Percentiles rank a stretch among this genome's conserved stretches.
Evolutionary conservation across 2,888 invertebrate genomes (phyloP).

Genomic region (Melanostoma mellinum): DNA sequence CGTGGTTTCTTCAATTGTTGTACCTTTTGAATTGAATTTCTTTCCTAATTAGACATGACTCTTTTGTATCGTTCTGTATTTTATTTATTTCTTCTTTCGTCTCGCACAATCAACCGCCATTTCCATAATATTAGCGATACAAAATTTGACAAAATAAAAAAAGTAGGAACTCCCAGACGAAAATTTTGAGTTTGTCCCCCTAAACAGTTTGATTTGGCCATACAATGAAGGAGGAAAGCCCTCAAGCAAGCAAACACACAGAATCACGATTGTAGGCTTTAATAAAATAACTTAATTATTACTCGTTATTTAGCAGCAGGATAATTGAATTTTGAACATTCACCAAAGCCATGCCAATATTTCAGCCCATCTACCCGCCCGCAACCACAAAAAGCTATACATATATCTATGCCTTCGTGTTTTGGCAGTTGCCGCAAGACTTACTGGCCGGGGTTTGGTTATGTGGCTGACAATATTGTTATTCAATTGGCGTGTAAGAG

Average conservation of each 20-base stretch:
- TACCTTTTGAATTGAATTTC: constrained; percentile 21
- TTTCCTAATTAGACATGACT: constrained; percentile 40
- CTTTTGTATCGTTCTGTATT: not conserved
- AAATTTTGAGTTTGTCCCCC: too few relatives aligned
- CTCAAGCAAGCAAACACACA: constrained; percentile 30
- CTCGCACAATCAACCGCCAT: too few relatives aligned
- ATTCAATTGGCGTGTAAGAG: constrained; percentile 59
- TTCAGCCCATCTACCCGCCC: not conserved
- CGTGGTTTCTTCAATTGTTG: not conserved
- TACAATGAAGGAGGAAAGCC: not conserved
- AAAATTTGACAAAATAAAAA: constrained; percentile 3
- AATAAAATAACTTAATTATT: constrained; percentile 67
- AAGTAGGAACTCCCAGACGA: not conserved
- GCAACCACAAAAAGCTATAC: not conserved
- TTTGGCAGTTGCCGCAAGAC: not conserved
- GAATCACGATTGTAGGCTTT: constrained; percentile 39
- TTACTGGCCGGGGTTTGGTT: constrained; percentile 2
- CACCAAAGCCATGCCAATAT: constrained; percentile 31
- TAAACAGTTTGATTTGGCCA: not conserved
- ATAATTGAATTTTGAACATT: constrained; percentile 65
- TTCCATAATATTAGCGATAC: too few relatives aligned
- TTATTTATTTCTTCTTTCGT: too few relatives aligned
- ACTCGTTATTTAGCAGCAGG: constrained; percentile 54
- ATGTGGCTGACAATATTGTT: constrained; percentile 63
- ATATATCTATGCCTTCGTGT: too few relatives aligned